A percentile compares a stretch with the other conserved stretches of the same genome.
Evolutionary conservation across 2,797 vertebrate species (phyloP).

Genomic region (Phrynocephalus guinanensis): DNA sequence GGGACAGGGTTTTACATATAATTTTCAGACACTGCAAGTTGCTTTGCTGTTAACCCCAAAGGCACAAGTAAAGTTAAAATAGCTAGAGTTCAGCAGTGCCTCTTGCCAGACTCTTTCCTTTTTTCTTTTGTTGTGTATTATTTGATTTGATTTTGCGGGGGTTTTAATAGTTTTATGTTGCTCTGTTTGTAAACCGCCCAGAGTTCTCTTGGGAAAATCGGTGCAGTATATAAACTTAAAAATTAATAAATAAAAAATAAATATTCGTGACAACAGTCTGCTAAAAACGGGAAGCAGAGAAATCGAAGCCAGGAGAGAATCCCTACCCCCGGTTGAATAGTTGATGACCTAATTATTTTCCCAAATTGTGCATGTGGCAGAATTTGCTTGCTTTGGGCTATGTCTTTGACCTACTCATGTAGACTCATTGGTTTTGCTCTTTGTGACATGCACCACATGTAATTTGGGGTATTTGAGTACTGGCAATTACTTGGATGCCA

Average conservation of each 20-base stretch:
- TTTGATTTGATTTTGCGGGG: too few relatives aligned
- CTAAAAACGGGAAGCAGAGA: slow-evolving; percentile 9
- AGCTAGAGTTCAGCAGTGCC: background rate
- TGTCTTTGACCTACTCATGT: background rate
- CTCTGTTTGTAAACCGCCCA: too few relatives aligned
- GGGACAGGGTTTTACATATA: background rate
- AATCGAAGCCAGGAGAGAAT: background rate
- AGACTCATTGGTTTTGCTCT: slow-evolving; percentile 3
- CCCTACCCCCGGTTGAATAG: background rate
- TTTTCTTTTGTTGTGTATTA: too few relatives aligned
- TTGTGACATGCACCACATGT: slow-evolving; percentile 4
- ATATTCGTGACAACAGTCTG: background rate
- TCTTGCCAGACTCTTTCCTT: too few relatives aligned
- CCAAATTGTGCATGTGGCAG: background rate
- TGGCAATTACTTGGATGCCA: slow-evolving; percentile 3
- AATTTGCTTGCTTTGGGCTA: slow-evolving; percentile 13
- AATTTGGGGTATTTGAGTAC: slow-evolving; percentile 6
- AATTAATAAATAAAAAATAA: too few relatives aligned
- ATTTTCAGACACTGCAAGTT: background rate
- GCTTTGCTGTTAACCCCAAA: background rate
- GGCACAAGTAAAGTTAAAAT: background rate
- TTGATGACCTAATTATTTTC: slow-evolving; percentile 20
- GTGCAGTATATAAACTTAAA: too few relatives aligned
- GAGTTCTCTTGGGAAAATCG: too few relatives aligned
- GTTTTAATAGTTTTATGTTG: too few relatives aligned